phyloP scores from a whole-genome alignment of 2,113 vertebrate species.

The Orycteropus afer region DNA sequence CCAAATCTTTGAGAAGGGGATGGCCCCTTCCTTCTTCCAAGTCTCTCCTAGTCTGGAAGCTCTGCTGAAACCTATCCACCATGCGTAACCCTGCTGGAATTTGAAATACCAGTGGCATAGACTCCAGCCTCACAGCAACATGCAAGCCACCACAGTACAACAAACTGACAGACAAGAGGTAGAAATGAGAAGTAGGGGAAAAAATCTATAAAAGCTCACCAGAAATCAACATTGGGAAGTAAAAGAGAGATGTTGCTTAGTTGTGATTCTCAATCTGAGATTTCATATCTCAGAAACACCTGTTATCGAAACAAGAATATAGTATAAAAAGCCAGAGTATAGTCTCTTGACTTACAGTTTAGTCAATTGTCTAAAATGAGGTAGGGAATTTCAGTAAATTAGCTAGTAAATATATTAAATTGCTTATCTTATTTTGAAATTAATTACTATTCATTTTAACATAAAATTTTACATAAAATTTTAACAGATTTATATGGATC shows the following conservation, averaged over 20 bases:
- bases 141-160: too few relatives aligned
- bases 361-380: neutral
- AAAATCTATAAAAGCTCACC: neutral
- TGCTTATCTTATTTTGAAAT: neutral
- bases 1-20: too few relatives aligned
- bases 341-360: conserved; percentile 14
- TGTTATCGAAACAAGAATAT: neutral
- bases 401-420: neutral
- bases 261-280: neutral
- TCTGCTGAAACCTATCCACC: too few relatives aligned
- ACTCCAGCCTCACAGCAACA: too few relatives aligned
- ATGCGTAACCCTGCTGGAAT: too few relatives aligned
- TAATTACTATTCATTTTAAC: too few relatives aligned
- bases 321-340: neutral
- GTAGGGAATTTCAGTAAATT: neutral
- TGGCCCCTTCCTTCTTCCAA: too few relatives aligned
- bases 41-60: too few relatives aligned
- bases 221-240: neutral
- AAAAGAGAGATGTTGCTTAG: neutral
- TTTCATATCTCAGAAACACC: neutral
- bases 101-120: too few relatives aligned
- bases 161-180: too few relatives aligned
- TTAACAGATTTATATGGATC: neutral
- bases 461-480: neutral
- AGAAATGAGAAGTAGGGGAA: too few relatives aligned